Conservation (phyloP, 2,113 vertebrate species). For the Oostethus manadensis region DNA sequence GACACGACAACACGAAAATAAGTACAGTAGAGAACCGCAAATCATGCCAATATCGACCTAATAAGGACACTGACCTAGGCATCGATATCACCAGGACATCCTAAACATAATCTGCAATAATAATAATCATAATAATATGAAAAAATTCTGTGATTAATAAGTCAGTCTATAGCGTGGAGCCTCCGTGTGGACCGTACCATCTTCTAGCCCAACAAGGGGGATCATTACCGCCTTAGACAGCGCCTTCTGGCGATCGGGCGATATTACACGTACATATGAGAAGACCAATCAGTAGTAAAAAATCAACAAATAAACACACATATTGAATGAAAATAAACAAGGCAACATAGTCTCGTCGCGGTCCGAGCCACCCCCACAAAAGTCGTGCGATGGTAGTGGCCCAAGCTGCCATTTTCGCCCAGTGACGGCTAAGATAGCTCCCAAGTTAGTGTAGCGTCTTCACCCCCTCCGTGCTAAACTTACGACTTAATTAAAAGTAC, state of each 20-base stretch:
- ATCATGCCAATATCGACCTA: too few species aligned
- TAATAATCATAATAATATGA: too few species aligned
- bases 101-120: too few species aligned
- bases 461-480: background rate
- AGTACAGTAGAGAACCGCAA: too few species aligned
- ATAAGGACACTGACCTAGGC: too few species aligned
- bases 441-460: background rate
- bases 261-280: too few species aligned
- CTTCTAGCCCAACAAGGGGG: background rate
- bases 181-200: background rate
- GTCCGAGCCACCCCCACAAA: background rate
- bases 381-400: background rate
- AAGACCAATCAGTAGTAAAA: too few species aligned
- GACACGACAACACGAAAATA: too few species aligned
- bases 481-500: background rate
- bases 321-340: background rate
- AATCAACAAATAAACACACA: background rate
- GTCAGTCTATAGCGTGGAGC: background rate
- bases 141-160: too few species aligned
- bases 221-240: background rate
- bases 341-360: background rate
- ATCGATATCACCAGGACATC: too few species aligned
- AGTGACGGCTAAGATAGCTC: constrained; percentile 1
- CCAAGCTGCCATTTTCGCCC: constrained; percentile 10
- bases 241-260: background rate